Evolutionary conservation across 2,888 invertebrate species (phyloP).

Genomic region (Lordiphosa andalusiaca): DNA sequence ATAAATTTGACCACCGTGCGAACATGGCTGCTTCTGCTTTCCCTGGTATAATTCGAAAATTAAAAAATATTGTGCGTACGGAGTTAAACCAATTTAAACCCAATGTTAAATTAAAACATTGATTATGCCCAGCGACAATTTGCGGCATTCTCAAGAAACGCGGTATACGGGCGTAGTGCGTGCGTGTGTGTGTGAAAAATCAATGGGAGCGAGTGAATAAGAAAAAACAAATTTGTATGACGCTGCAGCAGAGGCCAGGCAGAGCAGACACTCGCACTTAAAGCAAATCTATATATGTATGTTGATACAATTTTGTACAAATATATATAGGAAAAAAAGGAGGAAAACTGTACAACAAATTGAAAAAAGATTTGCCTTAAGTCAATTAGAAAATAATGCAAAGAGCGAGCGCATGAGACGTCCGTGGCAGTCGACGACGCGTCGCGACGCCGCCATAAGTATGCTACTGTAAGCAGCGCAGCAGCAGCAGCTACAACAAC

Average conservation of each 20-base stretch:
- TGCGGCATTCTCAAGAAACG: constrained; percentile 11
- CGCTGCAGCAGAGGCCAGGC: constrained; percentile 41
- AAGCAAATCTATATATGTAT: neutral
- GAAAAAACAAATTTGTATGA: constrained; percentile 42
- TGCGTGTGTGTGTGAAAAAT: constrained; percentile 47
- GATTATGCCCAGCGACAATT: constrained; percentile 35
- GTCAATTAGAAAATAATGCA: constrained; percentile 32
- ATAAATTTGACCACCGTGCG: constrained; percentile 90
- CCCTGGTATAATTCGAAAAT: constrained; percentile 83
- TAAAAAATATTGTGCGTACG: constrained; percentile 59
- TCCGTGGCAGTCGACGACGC: constrained; percentile 36
- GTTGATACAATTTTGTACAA: no score
- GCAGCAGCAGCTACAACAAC: constrained; percentile 43
- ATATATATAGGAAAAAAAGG: constrained; percentile 1
- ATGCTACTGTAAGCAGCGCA: constrained; percentile 47
- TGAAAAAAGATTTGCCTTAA: constrained; percentile 23
- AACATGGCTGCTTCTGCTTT: constrained; percentile 81
- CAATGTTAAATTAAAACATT: constrained; percentile 77
- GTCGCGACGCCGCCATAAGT: constrained; percentile 33
- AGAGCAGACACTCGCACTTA: constrained; percentile 27
- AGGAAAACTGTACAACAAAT: constrained; percentile 24
- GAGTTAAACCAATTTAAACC: constrained; percentile 69
- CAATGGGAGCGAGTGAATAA: constrained; percentile 58
- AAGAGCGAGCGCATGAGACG: constrained; percentile 21
- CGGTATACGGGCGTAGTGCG: constrained; percentile 8